Evolutionary conservation across 2,113 vertebrate species (phyloP), one percentile per base, ranked within the genome.

Genomic region (Procapra przewalskii): DNA sequence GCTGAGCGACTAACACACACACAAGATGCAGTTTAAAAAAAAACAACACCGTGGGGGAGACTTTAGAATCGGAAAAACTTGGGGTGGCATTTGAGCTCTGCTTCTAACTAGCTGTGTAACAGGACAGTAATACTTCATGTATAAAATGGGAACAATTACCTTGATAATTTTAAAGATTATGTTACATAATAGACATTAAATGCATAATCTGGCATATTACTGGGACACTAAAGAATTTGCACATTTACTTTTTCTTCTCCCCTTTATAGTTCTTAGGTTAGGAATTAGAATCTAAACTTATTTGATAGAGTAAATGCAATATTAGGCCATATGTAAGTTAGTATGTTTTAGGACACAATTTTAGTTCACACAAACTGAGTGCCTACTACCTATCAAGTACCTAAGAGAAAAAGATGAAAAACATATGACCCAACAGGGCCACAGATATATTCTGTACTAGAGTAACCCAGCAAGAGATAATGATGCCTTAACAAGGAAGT

Each of bases 261-360:
- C 40, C 31, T 85, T 93, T 59, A 77, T 59, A 59, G 31, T 77
- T 93, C 40, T 36, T 77, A 36, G 25, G 25, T 77, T 60, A 86
- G 91, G 48, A 59, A 67, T 67, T 59, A 86, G 40, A 93, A 77
- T 12, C 16, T 55, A 86, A 86, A 93, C 29, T 86, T 77, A 59
- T 23, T 16, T 77, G 64, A 48, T 21, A n/a, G 4, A 75, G 17
- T 54, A 83, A 67, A 92, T 7, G 14, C n/a, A 83, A 48, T 83
- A 55, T 11, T 92, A 75, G 91, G 48, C 36, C 64, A 71, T 75
- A 85, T 36, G 40, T 86, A 77, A 59, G 82, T 59, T 36, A 36
- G 45, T 23, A 59, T 36, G 81, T 48, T 48, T 86, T 77, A 36
- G 40, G 75, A 93, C 55, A 86, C 71, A 60, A 36, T 31, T 93